These are phyloP conservation scores for Geophilus truncorum DNA, from an alignment of 2,888 invertebrate genomes.

Conservation along the genomic window DNA sequence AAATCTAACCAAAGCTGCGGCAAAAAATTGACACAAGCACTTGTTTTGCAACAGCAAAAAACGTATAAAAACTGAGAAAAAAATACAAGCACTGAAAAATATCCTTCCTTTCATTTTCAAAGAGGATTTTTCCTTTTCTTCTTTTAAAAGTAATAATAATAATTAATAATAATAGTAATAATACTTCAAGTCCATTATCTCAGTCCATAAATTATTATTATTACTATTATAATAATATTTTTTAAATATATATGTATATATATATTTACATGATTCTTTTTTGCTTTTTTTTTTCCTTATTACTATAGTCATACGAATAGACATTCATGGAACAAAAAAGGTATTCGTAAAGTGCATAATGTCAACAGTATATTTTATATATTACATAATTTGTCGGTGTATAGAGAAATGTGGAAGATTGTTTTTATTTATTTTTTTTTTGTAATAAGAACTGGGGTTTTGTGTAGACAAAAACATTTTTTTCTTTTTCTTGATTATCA, in stretches of 20 bases:
- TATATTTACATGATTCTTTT: not conserved
- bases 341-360: not conserved
- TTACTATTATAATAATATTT: not conserved
- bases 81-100: not conserved
- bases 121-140: not conserved
- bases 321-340: not conserved
- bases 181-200: not conserved
- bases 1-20: not conserved
- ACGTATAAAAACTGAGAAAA: not conserved
- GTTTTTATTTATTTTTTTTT: too few species aligned
- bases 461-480: not conserved
- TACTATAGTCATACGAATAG: not conserved
- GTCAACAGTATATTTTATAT: not conserved
- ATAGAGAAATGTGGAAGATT: not conserved
- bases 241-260: not conserved
- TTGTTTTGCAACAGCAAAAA: not conserved
- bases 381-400: not conserved
- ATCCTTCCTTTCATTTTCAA: not conserved
- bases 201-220: not conserved
- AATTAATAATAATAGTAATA: not conserved
- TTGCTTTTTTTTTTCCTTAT: not conserved
- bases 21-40: not conserved
- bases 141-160: not conserved
- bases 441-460: not conserved
- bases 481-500: not conserved